Conservation (phyloP, 2,888 invertebrate genomes). For the Octodonta nipae region DNA sequence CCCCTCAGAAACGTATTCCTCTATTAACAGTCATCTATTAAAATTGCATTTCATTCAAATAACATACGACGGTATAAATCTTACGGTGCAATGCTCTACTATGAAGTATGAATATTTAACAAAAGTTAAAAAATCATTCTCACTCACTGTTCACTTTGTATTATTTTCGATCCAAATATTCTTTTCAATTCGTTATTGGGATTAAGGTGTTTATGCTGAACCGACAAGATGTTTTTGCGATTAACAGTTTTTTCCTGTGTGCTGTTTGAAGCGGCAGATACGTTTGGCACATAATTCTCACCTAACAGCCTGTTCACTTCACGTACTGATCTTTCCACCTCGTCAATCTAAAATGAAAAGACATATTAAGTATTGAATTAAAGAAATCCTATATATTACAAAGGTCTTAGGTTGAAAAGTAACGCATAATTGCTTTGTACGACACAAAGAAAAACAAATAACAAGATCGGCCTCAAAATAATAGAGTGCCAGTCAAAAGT, state of each 20-base stretch:
- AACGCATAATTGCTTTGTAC: no score
- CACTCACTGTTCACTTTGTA: constrained; percentile 46
- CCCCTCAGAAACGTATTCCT: no score
- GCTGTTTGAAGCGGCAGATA: constrained; percentile 8
- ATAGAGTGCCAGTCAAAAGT: no score
- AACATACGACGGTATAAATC: no score
- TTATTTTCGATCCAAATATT: constrained; percentile 67
- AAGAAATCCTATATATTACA: no score
- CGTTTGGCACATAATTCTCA: constrained; percentile 33
- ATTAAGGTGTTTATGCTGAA: constrained; percentile 61
- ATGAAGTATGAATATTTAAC: background rate
- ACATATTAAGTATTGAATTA: no score
- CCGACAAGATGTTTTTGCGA: constrained; percentile 42
- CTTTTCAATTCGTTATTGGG: constrained; percentile 67
- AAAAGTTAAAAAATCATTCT: background rate
- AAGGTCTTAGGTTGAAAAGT: no score
- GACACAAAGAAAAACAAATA: no score
- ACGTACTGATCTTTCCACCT: constrained; percentile 51
- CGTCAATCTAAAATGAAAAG: constrained; percentile 41
- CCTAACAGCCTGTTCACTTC: constrained; percentile 56
- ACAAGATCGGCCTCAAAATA: no score
- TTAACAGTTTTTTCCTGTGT: constrained; percentile 23
- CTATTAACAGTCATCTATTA: no score
- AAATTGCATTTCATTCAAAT: no score
- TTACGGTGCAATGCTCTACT: background rate